Evolutionary conservation across 2,113 vertebrate genomes (phyloP).

Genomic region (Oryzias woworae): DNA sequence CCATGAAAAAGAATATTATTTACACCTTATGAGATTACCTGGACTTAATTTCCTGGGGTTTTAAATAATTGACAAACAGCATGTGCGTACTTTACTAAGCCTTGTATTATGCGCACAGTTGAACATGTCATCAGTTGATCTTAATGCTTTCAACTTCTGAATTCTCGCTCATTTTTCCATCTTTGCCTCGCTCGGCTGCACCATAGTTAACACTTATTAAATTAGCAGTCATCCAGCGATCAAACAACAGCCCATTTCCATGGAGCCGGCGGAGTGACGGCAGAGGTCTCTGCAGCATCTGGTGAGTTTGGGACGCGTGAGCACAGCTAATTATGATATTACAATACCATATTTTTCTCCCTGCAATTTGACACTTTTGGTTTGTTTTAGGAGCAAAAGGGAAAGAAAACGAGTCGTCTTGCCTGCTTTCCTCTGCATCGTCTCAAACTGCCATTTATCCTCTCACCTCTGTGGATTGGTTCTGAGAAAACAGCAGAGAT

Average conservation of each 20-base stretch:
- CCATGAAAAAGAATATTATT: slow-evolving; percentile 69
- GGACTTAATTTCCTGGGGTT: slow-evolving; percentile 71
- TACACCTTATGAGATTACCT: slow-evolving; percentile 73
- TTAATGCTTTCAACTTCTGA: slow-evolving; percentile 63
- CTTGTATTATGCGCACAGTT: slow-evolving; percentile 73
- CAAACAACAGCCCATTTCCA: slow-evolving; percentile 59
- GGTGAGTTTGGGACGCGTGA: slow-evolving; percentile 40
- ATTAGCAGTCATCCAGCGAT: slow-evolving; percentile 66
- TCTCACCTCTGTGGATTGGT: slow-evolving; percentile 67
- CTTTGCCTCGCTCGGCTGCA: slow-evolving; percentile 40
- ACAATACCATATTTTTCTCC: slow-evolving; percentile 18
- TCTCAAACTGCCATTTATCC: slow-evolving; percentile 68
- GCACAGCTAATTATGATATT: slow-evolving; percentile 55
- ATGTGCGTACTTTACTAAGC: slow-evolving; percentile 69
- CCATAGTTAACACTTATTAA: slow-evolving; percentile 71
- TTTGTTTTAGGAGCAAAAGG: slow-evolving; percentile 35
- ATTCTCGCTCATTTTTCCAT: slow-evolving; percentile 46
- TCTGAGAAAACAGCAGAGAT: slow-evolving; percentile 52
- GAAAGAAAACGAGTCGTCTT: slow-evolving; percentile 53
- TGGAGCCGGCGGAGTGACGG: slow-evolving; percentile 49
- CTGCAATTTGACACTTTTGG: slow-evolving; percentile 17
- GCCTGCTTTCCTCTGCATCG: slow-evolving; percentile 49
- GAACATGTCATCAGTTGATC: slow-evolving; percentile 74
- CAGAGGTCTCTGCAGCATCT: slow-evolving; percentile 61
- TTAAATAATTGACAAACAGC: slow-evolving; percentile 75